Conservation (phyloP, 2,888 invertebrate genomes). For the Tachystola acroxantha region DNA sequence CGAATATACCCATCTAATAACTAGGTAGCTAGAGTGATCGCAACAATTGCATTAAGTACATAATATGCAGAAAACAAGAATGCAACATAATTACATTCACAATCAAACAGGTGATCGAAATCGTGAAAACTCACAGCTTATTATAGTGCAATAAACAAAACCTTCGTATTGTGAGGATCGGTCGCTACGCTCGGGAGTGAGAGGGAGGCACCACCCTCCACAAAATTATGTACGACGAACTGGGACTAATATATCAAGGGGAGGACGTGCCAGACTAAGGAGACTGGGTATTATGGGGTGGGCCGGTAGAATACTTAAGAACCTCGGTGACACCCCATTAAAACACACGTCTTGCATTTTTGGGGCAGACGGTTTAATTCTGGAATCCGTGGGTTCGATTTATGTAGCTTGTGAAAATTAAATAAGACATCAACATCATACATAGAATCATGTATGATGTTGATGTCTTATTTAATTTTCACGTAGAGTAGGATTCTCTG, state of each 20-base stretch:
- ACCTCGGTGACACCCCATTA: conserved; percentile 77
- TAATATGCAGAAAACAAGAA: too few species aligned
- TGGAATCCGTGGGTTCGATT: conserved; percentile 9
- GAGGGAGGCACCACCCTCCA: conserved; percentile 58
- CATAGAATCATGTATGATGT: too few species aligned
- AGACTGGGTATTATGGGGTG: conserved; percentile 75
- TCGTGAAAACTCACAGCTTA: conserved; percentile 35
- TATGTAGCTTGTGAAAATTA: too few species aligned
- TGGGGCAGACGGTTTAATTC: conserved; percentile 72
- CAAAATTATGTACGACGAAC: conserved; percentile 79
- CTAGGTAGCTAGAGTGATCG: too few species aligned
- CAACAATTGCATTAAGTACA: too few species aligned
- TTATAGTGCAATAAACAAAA: conserved; percentile 72
- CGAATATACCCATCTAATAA: too few species aligned
- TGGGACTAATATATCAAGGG: conserved; percentile 78
- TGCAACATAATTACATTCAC: too few species aligned
- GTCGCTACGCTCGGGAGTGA: conserved; percentile 55
- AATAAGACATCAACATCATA: too few species aligned
- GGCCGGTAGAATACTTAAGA: conserved; percentile 77
- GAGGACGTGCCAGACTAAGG: conserved; percentile 78
- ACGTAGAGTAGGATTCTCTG: too few species aligned
- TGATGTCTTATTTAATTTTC: too few species aligned
- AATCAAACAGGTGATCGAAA: conserved; percentile 17
- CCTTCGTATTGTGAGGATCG: conserved; percentile 70
- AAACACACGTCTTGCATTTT: conserved; percentile 75